These are phyloP conservation scores for Aporophyla lueneburgensis DNA, from an alignment of 2,888 invertebrate species.

Conservation along the genomic window DNA sequence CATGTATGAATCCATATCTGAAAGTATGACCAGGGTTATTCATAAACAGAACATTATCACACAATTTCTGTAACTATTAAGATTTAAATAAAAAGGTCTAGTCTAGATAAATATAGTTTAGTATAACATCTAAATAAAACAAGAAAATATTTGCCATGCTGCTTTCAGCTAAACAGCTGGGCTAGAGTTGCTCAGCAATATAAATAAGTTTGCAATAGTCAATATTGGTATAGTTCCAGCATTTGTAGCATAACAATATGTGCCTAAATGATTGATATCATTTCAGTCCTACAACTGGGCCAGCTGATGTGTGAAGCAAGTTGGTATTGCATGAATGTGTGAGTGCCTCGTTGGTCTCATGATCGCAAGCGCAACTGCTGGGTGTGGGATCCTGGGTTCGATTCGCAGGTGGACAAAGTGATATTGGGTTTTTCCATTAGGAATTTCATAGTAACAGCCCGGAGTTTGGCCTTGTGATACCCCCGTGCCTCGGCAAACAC, in stretches of 20 bases:
- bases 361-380: too few species aligned
- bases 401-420: too few species aligned
- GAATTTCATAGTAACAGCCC: too few species aligned
- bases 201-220: not conserved
- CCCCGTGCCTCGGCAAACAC: too few species aligned
- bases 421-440: too few species aligned
- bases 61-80: not conserved
- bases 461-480: too few species aligned
- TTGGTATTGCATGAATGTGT: too few species aligned
- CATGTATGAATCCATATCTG: constrained; percentile 99
- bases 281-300: not conserved
- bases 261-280: not conserved
- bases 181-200: constrained; percentile 7
- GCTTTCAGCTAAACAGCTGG: not conserved
- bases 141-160: constrained; percentile 18
- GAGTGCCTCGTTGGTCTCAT: too few species aligned
- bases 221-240: not conserved
- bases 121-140: not conserved
- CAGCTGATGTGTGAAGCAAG: not conserved
- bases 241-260: not conserved
- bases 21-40: constrained; percentile 64
- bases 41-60: constrained; percentile 7
- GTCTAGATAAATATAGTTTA: not conserved
- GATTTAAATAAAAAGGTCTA: not conserved
- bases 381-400: too few species aligned